A percentile compares a stretch with the other conserved stretches of the same genome.
phyloP scores from a whole-genome alignment of 2,888 invertebrate genomes.

The Rotaria macrura region DNA sequence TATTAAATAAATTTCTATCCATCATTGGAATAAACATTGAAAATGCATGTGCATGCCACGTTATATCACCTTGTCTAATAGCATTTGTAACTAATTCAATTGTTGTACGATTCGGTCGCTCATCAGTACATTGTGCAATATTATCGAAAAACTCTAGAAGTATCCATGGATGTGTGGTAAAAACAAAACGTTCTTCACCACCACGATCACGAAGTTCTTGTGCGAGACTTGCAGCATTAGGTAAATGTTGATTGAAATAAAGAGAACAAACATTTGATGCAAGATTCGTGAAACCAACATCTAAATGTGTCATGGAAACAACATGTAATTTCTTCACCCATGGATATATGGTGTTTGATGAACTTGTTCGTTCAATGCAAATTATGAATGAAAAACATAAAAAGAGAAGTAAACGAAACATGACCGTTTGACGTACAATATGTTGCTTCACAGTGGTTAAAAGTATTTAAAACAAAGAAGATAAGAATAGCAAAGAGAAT shows the following conservation, averaged over 20 bases:
- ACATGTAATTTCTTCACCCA: background rate
- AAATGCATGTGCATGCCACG: background rate
- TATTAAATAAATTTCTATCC: constrained; percentile 3
- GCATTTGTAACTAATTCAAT: background rate
- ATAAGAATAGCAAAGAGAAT: no score
- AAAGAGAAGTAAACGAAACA: background rate
- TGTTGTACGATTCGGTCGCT: background rate
- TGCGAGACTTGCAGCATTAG: background rate
- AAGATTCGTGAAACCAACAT: background rate
- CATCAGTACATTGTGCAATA: background rate
- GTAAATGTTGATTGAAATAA: background rate
- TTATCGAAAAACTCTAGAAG: background rate
- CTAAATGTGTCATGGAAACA: constrained; percentile 5
- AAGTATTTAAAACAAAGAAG: no score
- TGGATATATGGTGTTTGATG: background rate
- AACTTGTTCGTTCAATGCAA: background rate
- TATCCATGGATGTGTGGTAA: background rate
- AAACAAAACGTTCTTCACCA: background rate
- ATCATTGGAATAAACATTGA: constrained; percentile 1
- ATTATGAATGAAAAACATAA: background rate
- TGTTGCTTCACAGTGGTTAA: no score
- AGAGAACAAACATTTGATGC: background rate
- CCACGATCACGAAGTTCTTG: background rate
- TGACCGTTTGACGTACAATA: background rate
- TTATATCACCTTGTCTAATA: background rate